phyloP scores from a whole-genome alignment of 2,888 invertebrate genomes.

The Netelia fuscicornis region DNA sequence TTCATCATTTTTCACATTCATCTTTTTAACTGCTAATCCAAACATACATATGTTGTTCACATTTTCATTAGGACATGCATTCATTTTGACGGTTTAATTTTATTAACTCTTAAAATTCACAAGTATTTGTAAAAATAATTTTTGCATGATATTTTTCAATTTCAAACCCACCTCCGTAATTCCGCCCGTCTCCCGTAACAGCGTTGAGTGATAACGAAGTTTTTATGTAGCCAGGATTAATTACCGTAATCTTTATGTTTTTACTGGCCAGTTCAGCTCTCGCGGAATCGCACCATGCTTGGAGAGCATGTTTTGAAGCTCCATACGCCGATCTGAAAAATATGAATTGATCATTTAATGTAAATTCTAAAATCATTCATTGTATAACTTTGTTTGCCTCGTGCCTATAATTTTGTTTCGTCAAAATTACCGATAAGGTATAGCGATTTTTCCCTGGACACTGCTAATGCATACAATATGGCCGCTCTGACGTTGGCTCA shows the following conservation, averaged over 20 bases:
- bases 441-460: slow-evolving; percentile 95
- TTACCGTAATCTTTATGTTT: slow-evolving; percentile 93
- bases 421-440: slow-evolving; percentile 90
- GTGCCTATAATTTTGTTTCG: background rate
- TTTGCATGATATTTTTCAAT: slow-evolving; percentile 4
- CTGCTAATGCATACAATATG: slow-evolving; percentile 96
- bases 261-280: slow-evolving; percentile 93
- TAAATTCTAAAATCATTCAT: no score
- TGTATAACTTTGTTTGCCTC: no score
- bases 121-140: background rate
- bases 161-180: slow-evolving; percentile 89
- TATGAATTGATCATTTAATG: background rate
- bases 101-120: background rate
- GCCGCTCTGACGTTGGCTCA: slow-evolving; percentile 91
- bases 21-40: background rate
- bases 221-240: slow-evolving; percentile 95
- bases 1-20: background rate
- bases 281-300: slow-evolving; percentile 96
- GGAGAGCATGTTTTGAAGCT: slow-evolving; percentile 97
- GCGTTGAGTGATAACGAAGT: slow-evolving; percentile 98
- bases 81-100: no score
- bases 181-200: slow-evolving; percentile 91
- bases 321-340: slow-evolving; percentile 91
- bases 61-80: no score
- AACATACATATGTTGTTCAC: no score